These are phyloP conservation scores for Pseudachorutes palmiensis DNA, from an alignment of 1,140 invertebrate genomes.

Conservation along the genomic window DNA sequence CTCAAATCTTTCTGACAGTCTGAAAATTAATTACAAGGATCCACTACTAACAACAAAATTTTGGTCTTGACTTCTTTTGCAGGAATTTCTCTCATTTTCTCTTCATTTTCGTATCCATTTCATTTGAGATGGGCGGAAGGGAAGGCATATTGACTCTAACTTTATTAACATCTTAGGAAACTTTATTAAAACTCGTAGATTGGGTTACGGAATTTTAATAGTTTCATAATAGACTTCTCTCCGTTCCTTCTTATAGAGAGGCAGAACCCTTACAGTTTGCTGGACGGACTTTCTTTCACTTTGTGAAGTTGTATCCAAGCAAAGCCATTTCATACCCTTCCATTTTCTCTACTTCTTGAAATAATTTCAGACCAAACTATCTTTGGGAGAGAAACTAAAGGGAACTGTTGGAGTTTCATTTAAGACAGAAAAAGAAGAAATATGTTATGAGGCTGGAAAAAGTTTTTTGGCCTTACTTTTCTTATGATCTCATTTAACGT, in stretches of 20 bases:
- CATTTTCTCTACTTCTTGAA: no score
- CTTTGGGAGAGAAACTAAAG: no score
- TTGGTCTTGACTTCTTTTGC: background rate
- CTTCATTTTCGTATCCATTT: background rate
- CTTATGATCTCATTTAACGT: no score
- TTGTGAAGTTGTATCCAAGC: no score
- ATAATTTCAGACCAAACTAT: no score
- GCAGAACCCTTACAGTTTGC: background rate
- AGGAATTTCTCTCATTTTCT: background rate
- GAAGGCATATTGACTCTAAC: background rate
- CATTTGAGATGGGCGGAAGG: background rate
- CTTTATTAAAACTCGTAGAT: background rate
- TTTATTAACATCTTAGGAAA: background rate
- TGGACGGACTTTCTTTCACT: background rate
- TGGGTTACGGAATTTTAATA: background rate
- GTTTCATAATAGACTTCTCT: background rate
- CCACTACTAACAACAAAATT: background rate
- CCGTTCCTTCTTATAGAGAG: background rate
- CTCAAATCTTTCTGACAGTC: no score
- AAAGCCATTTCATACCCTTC: no score
- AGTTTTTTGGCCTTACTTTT: no score
- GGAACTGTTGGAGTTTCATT: no score
- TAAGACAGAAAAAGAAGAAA: no score
- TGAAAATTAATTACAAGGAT: background rate
- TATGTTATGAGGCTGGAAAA: no score